A percentile compares a stretch with the other conserved stretches of the same genome.
These are phyloP conservation scores for Drosophila aff. DNA, from an alignment of 1,140 invertebrate species.

Conservation along the genomic window DNA sequence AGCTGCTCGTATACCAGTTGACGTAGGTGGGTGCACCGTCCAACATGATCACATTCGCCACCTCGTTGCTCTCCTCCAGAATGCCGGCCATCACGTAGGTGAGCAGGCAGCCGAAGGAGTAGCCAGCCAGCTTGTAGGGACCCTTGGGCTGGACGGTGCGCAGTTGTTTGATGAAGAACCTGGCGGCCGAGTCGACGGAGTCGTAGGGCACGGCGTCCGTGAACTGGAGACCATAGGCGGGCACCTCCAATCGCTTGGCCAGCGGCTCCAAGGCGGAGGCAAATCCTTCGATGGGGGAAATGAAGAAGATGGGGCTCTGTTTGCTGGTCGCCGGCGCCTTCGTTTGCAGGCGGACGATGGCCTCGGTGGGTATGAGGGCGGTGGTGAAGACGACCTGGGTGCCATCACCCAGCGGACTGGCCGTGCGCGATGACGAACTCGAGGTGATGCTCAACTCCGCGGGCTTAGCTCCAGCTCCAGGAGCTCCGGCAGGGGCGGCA, in stretches of 20 bases:
- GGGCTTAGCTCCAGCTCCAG: background rate
- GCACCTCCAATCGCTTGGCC: slow-evolving; percentile 89
- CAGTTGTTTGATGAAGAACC: slow-evolving; percentile 92
- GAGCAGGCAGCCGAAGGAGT: slow-evolving; percentile 96
- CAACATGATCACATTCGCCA: slow-evolving; percentile 90
- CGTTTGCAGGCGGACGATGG: slow-evolving; percentile 87
- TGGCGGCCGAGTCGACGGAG: slow-evolving; percentile 91
- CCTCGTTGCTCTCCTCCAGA: slow-evolving; percentile 89
- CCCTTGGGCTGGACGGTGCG: slow-evolving; percentile 91
- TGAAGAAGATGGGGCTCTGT: slow-evolving; percentile 88
- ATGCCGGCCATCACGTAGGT: slow-evolving; percentile 97
- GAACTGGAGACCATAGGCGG: slow-evolving; percentile 96
- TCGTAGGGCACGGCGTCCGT: slow-evolving; percentile 90
- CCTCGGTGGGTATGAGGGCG: slow-evolving; percentile 88
- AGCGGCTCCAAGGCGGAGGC: slow-evolving; percentile 89
- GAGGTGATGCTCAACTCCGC: slow-evolving; percentile 26
- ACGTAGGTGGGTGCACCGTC: slow-evolving; percentile 97
- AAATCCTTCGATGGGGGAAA: slow-evolving; percentile 97
- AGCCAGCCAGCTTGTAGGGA: slow-evolving; percentile 95
- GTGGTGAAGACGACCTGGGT: slow-evolving; percentile 86
- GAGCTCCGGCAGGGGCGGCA: slow-evolving; percentile 30
- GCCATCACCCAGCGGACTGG: slow-evolving; percentile 77
- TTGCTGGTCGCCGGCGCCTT: slow-evolving; percentile 80
- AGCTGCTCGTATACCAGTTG: slow-evolving; percentile 90
- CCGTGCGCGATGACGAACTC: slow-evolving; percentile 49